Base-by-base conservation (phyloP, 92 coral and sea anemone species). In the Epizoanthus fatuus region DNA sequence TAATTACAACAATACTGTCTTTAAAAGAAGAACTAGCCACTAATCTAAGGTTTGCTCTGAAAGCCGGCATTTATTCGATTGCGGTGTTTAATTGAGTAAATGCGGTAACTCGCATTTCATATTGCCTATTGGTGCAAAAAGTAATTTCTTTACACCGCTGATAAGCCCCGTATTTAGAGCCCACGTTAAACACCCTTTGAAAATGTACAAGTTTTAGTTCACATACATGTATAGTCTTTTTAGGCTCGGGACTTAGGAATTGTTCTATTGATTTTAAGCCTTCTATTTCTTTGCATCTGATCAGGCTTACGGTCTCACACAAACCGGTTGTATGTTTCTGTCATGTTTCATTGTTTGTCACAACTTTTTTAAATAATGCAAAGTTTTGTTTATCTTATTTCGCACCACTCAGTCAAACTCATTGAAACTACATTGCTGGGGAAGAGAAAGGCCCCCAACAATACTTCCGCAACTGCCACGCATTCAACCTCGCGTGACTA, bases 351-450 rank as follows among this genome's bases (percentile, higher is more conserved):
- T 29, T 29, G 35, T 47, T 64, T 14, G 49, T 3, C 60, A 58
- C 38, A n/a, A 29, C 35, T 22, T 37, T 5, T 20, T 64, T 54
- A 54, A 54, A 54, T 54, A 54, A 54, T 54, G 16, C 59, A 5
- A 54, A 54, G 72, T 42, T 32, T 29, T 29, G 35, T 80, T 80
- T 12, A 63, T 52, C 72, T 47, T 80, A 29, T 63, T 80, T 80
- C 38, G 47, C 74, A 47, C 19, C 84, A 70, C 74, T 85, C 82
- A 75, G 89, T 75, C 84, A 85, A 85, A 85, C 84, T 75, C 76
- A 76, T 75, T 85, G 89, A 85, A 32, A 85, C 89, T 64, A 49
- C 89, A 42, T 64, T 85, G 84, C 84, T 86, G 64, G 89, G 89
- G 68, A 85, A 78, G 37, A 85, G 74, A 81, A 85, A 78, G 53